Conservation (phyloP, 2,888 invertebrate species). For the Petrolisthes manimaculis region DNA sequence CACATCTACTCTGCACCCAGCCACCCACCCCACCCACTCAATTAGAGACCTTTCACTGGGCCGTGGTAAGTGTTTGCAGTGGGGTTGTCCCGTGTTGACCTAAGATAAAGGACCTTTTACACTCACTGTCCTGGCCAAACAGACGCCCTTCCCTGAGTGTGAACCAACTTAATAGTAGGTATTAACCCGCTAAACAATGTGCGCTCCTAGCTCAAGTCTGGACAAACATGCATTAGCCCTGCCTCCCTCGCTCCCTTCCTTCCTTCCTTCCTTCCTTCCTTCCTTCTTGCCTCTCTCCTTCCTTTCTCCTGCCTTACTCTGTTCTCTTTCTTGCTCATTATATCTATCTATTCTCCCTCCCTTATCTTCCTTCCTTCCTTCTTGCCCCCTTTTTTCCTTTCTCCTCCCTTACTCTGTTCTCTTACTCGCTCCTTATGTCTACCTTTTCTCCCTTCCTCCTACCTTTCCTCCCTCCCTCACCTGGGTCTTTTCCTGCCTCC, state of each 20-base stretch:
- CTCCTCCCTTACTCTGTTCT: background rate
- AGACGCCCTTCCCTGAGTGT: constrained; percentile 54
- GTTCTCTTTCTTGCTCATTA: background rate
- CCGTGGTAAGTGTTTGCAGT: constrained; percentile 58
- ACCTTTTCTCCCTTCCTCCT: background rate
- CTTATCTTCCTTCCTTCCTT: background rate
- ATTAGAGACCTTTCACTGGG: constrained; percentile 61
- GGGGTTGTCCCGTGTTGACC: constrained; percentile 61
- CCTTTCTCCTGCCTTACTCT: background rate
- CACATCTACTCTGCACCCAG: constrained; percentile 4
- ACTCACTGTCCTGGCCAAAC: constrained; percentile 60
- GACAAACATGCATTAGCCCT: constrained; percentile 58
- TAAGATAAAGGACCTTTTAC: constrained; percentile 63
- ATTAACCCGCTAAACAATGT: constrained; percentile 61
- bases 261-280: background rate
- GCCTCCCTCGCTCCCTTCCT: constrained; percentile 8
- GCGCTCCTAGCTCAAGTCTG: constrained; percentile 59
- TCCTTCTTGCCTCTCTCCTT: constrained; percentile 8
- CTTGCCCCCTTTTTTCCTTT: background rate
- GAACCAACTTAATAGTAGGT: constrained; percentile 63
- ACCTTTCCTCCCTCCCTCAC: background rate
- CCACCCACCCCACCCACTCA: constrained; percentile 52
- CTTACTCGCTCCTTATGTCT: background rate
- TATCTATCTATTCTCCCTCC: background rate
- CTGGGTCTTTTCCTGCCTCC: background rate